Evolutionary conservation across 1,140 invertebrate species (phyloP), one percentile per base, ranked within the genome.

Genomic region (Polypedilum pembai): DNA sequence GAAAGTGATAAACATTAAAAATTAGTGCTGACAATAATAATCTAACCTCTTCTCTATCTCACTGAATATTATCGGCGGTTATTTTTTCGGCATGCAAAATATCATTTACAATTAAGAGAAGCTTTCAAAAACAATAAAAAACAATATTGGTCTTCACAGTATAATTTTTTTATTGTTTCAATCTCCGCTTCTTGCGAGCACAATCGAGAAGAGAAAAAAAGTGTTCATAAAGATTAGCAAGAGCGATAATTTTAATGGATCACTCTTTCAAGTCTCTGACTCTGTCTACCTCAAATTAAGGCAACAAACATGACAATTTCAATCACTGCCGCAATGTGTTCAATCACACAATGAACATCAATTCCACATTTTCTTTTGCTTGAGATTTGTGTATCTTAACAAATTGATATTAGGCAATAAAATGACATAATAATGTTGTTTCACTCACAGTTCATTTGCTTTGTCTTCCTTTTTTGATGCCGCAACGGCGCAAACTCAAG

Each of bases 341-440:
- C 45, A 56, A 56, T 56, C 45, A 56, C 45, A 56, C 45, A 56
- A 33, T 56, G 45, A 56, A 56, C 12, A 56, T 56, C 45, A 56
- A 56, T 56, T 56, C 45, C 45, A 56, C 45, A 56, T 56, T 56
- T 56, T n/a, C n/a, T 56, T n/a, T 56, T 56, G 12, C n/a, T 12
- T 15, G 45, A 56, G 45, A 56, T 56, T 56, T 56, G 45, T 56
- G 45, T 56, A 56, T 56, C 45, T 69, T 69, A 69, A 69, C 65
- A 69, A 69, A 69, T 69, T 69, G 65, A 69, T 69, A 69, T 69
- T 69, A 69, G 65, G 65, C 65, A n/a, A 69, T 69, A 69, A 69
- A 69, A 69, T 69, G 65, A 69, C 65, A 69, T 69, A 69, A 69
- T 69, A 69, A 69, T 69, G 65, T 69, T 69, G 65, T 69, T 69